phyloP scores from a whole-genome alignment of 2,888 invertebrate species.

The Griposia aprilina region DNA sequence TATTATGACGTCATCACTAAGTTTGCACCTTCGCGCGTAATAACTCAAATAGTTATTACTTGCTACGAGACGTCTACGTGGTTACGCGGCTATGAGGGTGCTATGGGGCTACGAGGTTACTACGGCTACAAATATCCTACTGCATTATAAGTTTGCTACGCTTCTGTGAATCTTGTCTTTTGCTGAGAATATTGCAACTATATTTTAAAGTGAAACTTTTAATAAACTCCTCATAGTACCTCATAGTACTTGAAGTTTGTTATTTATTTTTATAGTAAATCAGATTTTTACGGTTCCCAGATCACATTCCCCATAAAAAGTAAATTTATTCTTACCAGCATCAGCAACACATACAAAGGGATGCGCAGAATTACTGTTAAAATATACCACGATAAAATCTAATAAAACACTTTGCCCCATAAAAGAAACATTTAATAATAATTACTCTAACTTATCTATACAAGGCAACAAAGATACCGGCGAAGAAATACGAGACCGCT shows the following conservation, averaged over 20 bases:
- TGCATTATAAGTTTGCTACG: conserved; percentile 41
- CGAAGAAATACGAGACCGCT: conserved; percentile 50
- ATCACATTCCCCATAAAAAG: neutral
- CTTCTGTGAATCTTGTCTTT: conserved; percentile 38
- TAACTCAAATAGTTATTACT: conserved; percentile 56
- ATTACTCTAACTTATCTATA: conserved; percentile 53
- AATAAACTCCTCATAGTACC: neutral
- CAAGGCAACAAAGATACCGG: conserved; percentile 50
- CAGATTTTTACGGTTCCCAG: neutral
- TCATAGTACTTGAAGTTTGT: neutral
- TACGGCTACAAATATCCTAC: conserved; percentile 36
- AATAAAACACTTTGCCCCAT: conserved; percentile 40
- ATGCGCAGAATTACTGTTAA: conserved; percentile 13
- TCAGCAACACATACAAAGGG: neutral
- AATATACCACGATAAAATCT: conserved; percentile 17
- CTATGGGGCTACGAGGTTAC: conserved; percentile 41
- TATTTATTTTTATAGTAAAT: neutral
- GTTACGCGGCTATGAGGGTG: conserved; percentile 30
- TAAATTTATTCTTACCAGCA: neutral
- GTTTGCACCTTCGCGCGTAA: conserved; percentile 57
- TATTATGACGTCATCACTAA: conserved; percentile 49
- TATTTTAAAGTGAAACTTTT: too few species aligned
- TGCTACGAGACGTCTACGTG: conserved; percentile 58
- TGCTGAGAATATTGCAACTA: conserved; percentile 5
- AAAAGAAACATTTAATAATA: conserved; percentile 56